These are phyloP conservation scores for Coptodon rendalli DNA, from an alignment of 2,113 vertebrate genomes.

Conservation along the genomic window DNA sequence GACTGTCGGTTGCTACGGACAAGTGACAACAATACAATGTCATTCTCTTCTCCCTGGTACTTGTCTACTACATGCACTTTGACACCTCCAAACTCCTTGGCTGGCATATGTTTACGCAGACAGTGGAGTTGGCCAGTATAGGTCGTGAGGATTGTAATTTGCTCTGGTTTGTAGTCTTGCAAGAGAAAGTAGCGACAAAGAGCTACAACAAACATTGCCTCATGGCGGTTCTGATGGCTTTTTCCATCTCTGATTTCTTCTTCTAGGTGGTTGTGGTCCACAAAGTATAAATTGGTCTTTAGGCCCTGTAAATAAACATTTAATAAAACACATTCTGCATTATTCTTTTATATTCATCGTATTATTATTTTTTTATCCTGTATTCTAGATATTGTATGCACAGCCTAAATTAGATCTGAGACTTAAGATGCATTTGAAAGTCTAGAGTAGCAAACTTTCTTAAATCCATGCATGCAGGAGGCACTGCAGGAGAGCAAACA, in stretches of 20 bases:
- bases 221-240: slow-evolving; percentile 87
- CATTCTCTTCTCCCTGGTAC: slow-evolving; percentile 96
- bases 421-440: background rate
- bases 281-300: slow-evolving; percentile 82
- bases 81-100: slow-evolving; percentile 76
- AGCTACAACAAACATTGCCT: slow-evolving; percentile 84
- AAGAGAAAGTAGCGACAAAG: slow-evolving; percentile 83
- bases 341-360: background rate
- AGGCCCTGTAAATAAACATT: slow-evolving; percentile 74
- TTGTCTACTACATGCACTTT: slow-evolving; percentile 94
- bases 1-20: slow-evolving; percentile 84
- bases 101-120: slow-evolving; percentile 82
- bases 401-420: background rate
- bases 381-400: background rate
- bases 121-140: slow-evolving; percentile 89
- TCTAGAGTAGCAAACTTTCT: background rate
- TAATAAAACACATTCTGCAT: background rate
- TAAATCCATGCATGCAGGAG: background rate
- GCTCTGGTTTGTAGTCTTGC: slow-evolving; percentile 85
- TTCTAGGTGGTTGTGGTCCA: slow-evolving; percentile 81
- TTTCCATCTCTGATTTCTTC: slow-evolving; percentile 82
- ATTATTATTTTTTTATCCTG: background rate
- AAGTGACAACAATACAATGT: slow-evolving; percentile 88
- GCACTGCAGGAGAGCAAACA: background rate
- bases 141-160: slow-evolving; percentile 94